Percentiles rank a stretch among this genome's conserved stretches.
Conservation (phyloP, 2,888 invertebrate genomes). For the Pandemis corylana region DNA sequence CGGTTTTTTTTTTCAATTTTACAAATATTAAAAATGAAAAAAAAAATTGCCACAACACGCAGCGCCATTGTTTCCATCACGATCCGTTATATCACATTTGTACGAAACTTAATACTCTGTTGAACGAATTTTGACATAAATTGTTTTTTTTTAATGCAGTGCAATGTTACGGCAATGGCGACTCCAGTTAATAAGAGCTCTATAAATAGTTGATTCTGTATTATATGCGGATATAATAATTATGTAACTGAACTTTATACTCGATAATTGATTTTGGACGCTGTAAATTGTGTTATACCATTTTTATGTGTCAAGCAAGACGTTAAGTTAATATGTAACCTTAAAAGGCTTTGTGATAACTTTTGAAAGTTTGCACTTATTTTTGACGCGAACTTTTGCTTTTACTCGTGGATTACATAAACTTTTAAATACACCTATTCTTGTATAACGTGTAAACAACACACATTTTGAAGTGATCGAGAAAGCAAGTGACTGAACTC, state of each 20-base stretch:
- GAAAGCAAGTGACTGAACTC: no score
- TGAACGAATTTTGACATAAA: no score
- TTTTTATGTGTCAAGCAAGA: not conserved
- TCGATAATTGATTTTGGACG: slow-evolving; percentile 1
- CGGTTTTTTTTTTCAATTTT: no score
- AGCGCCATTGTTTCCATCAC: no score
- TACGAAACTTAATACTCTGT: no score
- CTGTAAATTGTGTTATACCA: slow-evolving; percentile 3
- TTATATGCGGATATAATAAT: slow-evolving; percentile 8
- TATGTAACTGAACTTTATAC: slow-evolving; percentile 5
- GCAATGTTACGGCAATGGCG: not conserved
- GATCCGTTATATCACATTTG: no score
- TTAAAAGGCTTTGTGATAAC: not conserved
- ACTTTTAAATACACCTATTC: not conserved
- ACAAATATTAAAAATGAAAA: no score
- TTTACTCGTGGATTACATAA: not conserved
- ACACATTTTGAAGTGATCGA: not conserved
- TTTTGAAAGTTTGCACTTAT: not conserved
- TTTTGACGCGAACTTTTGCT: not conserved
- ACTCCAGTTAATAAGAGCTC: no score
- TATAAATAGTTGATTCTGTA: not conserved
- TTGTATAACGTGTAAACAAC: not conserved
- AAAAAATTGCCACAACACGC: no score
- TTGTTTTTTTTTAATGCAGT: no score
- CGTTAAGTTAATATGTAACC: not conserved